phyloP scores from a whole-genome alignment of 1,140 invertebrate species.

The Campoletis sonorensis region DNA sequence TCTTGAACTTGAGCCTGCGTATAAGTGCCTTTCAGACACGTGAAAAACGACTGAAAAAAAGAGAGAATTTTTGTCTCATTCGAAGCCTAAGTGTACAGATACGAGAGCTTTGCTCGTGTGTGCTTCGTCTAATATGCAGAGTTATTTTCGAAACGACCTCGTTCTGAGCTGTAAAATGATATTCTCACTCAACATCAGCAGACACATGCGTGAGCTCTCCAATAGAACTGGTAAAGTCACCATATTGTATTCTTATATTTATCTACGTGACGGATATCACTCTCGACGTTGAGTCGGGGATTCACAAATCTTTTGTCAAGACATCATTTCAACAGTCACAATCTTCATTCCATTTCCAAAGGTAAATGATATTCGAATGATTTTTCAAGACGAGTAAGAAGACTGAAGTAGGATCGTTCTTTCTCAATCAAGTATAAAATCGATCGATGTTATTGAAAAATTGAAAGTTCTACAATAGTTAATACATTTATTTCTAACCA shows the following conservation, averaged over 20 bases:
- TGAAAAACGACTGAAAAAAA: neutral
- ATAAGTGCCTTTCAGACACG: neutral
- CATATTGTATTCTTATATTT: neutral
- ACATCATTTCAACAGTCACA: too few species aligned
- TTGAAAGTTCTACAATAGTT: too few species aligned
- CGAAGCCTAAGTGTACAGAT: neutral
- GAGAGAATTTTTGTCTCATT: neutral
- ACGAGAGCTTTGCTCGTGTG: neutral
- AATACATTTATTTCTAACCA: too few species aligned
- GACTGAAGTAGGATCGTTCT: too few species aligned
- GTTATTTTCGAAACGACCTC: slow-evolving; percentile 2
- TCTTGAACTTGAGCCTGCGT: slow-evolving; percentile 6
- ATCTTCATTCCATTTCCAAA: too few species aligned
- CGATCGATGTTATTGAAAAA: too few species aligned
- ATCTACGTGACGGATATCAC: neutral
- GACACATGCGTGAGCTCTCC: neutral
- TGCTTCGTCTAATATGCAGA: neutral
- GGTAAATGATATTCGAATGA: too few species aligned
- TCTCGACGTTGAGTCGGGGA: neutral
- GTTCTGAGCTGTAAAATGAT: neutral
- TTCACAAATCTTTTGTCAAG: neutral
- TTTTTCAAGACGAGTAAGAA: too few species aligned
- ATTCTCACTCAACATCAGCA: neutral
- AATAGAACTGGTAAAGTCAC: neutral
- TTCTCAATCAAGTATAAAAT: too few species aligned